These are phyloP conservation scores for Plectrocnemia conspersa DNA, from an alignment of 1,140 invertebrate species.

Conservation along the genomic window DNA sequence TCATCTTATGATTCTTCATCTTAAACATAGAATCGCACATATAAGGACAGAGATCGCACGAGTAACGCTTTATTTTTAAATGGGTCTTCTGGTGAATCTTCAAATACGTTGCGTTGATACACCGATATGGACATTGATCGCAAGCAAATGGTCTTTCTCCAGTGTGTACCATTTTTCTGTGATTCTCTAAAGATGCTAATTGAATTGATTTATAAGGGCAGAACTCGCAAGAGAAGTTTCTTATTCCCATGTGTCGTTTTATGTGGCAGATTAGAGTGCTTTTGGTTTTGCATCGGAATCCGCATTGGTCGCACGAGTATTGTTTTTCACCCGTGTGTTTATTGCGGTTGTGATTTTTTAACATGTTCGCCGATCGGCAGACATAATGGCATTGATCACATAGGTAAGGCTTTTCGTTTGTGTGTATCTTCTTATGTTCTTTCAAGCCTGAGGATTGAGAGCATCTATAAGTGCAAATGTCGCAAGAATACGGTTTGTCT, in stretches of 20 bases:
- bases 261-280: slow-evolving; percentile 24
- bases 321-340: slow-evolving; percentile 28
- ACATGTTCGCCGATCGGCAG: slow-evolving; percentile 16
- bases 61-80: slow-evolving; percentile 22
- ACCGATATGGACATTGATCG: slow-evolving; percentile 26
- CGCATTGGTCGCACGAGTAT: slow-evolving; percentile 27
- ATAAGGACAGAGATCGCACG: slow-evolving; percentile 29
- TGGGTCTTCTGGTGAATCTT: slow-evolving; percentile 28
- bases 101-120: slow-evolving; percentile 20
- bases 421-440: slow-evolving; percentile 25
- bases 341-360: slow-evolving; percentile 30
- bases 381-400: slow-evolving; percentile 32
- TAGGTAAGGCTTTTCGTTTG: slow-evolving; percentile 27
- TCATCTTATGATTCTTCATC: slow-evolving; percentile 25
- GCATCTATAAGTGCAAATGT: slow-evolving; percentile 9
- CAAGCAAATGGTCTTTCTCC: slow-evolving; percentile 30
- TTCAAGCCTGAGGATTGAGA: slow-evolving; percentile 1
- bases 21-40: slow-evolving; percentile 27
- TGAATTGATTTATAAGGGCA: slow-evolving; percentile 31
- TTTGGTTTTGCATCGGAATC: slow-evolving; percentile 28
- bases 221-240: slow-evolving; percentile 24
- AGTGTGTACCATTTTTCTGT: slow-evolving; percentile 31
- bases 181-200: slow-evolving; percentile 24
- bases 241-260: slow-evolving; percentile 27
- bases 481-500: slow-evolving; percentile 19